Evolutionary conservation across 2,113 vertebrate genomes (phyloP), one percentile per base, ranked within the genome.

Genomic region (Nannospalax galili): DNA sequence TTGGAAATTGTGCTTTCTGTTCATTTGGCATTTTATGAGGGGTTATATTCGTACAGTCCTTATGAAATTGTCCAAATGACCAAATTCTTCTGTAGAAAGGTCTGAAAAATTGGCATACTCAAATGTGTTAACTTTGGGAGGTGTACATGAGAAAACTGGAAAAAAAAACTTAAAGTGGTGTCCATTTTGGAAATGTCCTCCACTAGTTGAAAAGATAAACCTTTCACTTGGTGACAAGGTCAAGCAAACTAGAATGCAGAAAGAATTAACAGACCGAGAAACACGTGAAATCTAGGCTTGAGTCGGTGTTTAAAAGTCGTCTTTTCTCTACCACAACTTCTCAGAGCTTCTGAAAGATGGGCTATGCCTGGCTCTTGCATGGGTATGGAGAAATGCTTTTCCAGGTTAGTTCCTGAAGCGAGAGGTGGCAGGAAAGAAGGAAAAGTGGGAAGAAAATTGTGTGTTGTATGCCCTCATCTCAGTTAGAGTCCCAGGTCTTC

Each of bases 211-310:
- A 96, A 93, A 74, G 30, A n/a, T 84, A 79, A 91, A 30, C n/a
- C 8, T 77, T 40, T 94, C 10, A 45, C 16, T 40, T 40, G 42
- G 77, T 90, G 40, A 93, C 24, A 88, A 70, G 84, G 64, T 93
- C 32, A 87, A 67, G 60, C 62, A 58, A 95, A 84, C 30, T 65
- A 86, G 24, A 96, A 91, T 90, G 19, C 70, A 86, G 26, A 78
- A 65, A 3, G 35, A 72, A 26, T 62, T 67, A 87, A 91, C 82
- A 79, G 37, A 91, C 6, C 35, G 82, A 80, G 45, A 64, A 45
- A n/a, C 32, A 60, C 65, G 75, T 93, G 28, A 97, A 88, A 92
- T 1, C 17, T 65, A 93, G 93, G 28, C 62, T 94, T 92, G 62
- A 94, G 58, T 1, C 79, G 81, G 62, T 11, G 2, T 81, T 94